Percentiles rank a stretch among this genome's conserved stretches.
phyloP scores from a whole-genome alignment of 1,140 invertebrate species.

The Monochamus saltuarius region DNA sequence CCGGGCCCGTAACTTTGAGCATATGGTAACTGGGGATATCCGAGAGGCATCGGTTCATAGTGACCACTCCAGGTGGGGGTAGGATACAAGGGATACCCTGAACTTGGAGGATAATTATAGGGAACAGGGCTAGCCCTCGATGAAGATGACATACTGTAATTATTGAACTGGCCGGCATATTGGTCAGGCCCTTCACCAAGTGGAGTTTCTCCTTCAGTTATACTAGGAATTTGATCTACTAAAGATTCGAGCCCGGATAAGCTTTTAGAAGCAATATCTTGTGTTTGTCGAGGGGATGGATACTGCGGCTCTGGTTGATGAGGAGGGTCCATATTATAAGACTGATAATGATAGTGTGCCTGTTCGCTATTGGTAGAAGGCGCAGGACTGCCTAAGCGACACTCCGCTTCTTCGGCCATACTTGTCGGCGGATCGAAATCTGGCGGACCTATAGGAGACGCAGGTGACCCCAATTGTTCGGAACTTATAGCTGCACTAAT shows the following conservation, averaged over 20 bases:
- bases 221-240: conserved; percentile 88
- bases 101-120: conserved; percentile 47
- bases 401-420: conserved; percentile 59
- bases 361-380: conserved; percentile 49
- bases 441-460: conserved; percentile 69
- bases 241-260: conserved; percentile 85
- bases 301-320: conserved; percentile 41
- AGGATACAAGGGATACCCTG: conserved; percentile 48
- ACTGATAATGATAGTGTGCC: conserved; percentile 42
- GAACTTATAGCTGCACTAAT: conserved; percentile 77
- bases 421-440: conserved; percentile 75
- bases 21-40: conserved; percentile 50
- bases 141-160: conserved; percentile 39
- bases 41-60: conserved; percentile 48
- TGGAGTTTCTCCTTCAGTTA: conserved; percentile 65
- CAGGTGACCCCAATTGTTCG: conserved; percentile 63
- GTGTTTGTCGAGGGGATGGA: conserved; percentile 53
- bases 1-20: conserved; percentile 51
- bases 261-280: conserved; percentile 83
- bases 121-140: conserved; percentile 47
- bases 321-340: conserved; percentile 44
- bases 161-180: conserved; percentile 44
- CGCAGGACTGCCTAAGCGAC: conserved; percentile 57
- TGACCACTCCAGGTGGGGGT: conserved; percentile 50
- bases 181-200: conserved; percentile 43